Percentiles rank a stretch among this genome's conserved stretches.
Conservation (phyloP, 2,113 vertebrate species). For the Limnothrissa miodon region DNA sequence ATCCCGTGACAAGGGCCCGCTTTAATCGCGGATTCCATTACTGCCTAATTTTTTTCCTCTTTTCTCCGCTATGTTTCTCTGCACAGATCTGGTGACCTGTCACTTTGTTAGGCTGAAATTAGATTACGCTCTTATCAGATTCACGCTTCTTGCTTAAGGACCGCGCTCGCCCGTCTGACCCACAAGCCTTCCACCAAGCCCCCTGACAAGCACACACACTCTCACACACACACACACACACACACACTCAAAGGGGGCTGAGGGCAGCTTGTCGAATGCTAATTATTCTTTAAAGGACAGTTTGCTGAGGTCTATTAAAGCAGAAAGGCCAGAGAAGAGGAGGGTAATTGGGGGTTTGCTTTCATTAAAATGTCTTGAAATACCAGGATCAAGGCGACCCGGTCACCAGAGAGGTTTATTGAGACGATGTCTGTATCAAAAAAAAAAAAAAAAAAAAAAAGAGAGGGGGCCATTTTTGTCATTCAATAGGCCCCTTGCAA, state of each 20-base stretch:
- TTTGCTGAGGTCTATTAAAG: constrained; percentile 28
- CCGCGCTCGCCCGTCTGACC: background rate
- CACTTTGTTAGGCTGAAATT: constrained; percentile 49
- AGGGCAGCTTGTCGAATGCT: constrained; percentile 34
- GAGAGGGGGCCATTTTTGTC: background rate
- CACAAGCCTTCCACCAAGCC: background rate
- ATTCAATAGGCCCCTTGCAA: constrained; percentile 39
- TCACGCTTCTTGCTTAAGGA: constrained; percentile 14
- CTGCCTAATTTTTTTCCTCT: constrained; percentile 17
- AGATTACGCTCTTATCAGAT: constrained; percentile 59
- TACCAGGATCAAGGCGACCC: constrained; percentile 44
- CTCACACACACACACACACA: constrained; percentile 16
- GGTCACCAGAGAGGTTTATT: constrained; percentile 36
- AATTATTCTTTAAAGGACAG: constrained; percentile 48
- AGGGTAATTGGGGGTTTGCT: constrained; percentile 36
- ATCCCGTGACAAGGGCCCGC: background rate
- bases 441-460: background rate
- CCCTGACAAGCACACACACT: background rate
- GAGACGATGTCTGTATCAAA: constrained; percentile 24
- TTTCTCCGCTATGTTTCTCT: constrained; percentile 30
- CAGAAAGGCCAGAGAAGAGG: constrained; percentile 26
- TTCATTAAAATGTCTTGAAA: constrained; percentile 36
- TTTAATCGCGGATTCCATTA: constrained; percentile 27
- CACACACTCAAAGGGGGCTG: constrained; percentile 23
- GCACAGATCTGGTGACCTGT: constrained; percentile 39